A percentile compares a stretch with the other conserved stretches of the same genome.
Conservation (phyloP, 2,888 invertebrate species). For the Chymomyza caudatula region DNA sequence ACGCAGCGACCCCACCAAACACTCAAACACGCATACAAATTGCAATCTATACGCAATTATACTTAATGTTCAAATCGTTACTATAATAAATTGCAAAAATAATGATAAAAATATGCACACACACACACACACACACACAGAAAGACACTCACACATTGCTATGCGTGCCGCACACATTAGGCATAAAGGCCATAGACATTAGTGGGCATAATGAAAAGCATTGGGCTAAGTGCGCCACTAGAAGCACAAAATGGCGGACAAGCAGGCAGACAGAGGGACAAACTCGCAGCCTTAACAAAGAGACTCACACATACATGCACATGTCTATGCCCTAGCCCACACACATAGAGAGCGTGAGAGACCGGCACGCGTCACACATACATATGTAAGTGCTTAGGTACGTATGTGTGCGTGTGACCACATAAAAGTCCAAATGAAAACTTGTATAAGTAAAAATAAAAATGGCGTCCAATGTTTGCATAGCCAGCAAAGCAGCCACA, state of each 20-base stretch:
- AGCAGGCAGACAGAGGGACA: constrained; percentile 10
- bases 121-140: constrained; percentile 11
- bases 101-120: constrained; percentile 43
- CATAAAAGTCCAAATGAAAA: constrained; percentile 8
- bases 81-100: constrained; percentile 57
- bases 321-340: background rate
- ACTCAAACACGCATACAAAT: background rate
- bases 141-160: constrained; percentile 9
- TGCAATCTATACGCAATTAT: constrained; percentile 27
- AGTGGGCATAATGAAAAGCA: constrained; percentile 54
- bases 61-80: constrained; percentile 46
- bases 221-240: constrained; percentile 34
- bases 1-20: background rate
- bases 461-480: constrained; percentile 28
- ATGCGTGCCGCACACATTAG: constrained; percentile 34
- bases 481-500: constrained; percentile 22
- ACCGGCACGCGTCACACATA: background rate
- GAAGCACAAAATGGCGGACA: constrained; percentile 12
- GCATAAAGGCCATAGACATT: constrained; percentile 59
- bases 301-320: constrained; percentile 1
- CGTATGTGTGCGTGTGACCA: background rate
- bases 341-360: background rate
- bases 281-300: constrained; percentile 3
- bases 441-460: constrained; percentile 26
- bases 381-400: background rate